phyloP scores from a whole-genome alignment of 1,140 invertebrate species.

The Acyrthosiphon pisum region DNA sequence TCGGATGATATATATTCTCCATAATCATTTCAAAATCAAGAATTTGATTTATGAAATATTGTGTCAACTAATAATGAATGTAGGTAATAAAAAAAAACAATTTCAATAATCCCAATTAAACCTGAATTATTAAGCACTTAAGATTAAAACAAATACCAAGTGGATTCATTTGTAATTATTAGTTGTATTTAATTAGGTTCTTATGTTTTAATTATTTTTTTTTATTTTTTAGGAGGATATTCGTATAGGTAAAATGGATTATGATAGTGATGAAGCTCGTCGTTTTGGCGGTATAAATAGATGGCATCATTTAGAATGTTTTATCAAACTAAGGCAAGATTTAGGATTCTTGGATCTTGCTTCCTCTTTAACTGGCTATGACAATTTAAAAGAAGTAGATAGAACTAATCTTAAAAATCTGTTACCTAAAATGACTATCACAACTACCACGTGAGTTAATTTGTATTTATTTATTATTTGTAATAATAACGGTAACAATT shows the following conservation, averaged over 20 bases:
- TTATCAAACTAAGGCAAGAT: conserved; percentile 78
- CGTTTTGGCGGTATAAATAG: conserved; percentile 81
- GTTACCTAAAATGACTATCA: conserved; percentile 65
- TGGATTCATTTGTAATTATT: neutral
- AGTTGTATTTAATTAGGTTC: neutral
- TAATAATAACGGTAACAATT: neutral
- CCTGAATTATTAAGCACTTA: too few relatives aligned
- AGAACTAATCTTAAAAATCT: conserved; percentile 72
- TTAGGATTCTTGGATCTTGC: conserved; percentile 79
- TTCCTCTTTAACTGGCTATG: conserved; percentile 77
- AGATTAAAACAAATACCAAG: neutral
- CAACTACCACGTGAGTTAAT: conserved; percentile 63
- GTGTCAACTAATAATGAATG: too few relatives aligned
- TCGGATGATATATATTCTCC: too few relatives aligned
- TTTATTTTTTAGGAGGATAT: conserved; percentile 72
- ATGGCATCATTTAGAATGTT: conserved; percentile 95
- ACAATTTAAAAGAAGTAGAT: conserved; percentile 77
- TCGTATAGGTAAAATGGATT: conserved; percentile 86
- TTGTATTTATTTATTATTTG: neutral
- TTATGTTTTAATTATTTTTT: conserved; percentile 51
- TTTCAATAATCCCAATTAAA: too few relatives aligned
- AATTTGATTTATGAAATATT: too few relatives aligned
- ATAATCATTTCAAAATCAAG: too few relatives aligned
- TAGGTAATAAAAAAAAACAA: too few relatives aligned
- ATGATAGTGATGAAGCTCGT: conserved; percentile 78